Evolutionary conservation across 53 echinoderm and acorn worm genomes (phyloP), one percentile per base, ranked within the genome.

Genomic region (Actinopyga echinites): DNA sequence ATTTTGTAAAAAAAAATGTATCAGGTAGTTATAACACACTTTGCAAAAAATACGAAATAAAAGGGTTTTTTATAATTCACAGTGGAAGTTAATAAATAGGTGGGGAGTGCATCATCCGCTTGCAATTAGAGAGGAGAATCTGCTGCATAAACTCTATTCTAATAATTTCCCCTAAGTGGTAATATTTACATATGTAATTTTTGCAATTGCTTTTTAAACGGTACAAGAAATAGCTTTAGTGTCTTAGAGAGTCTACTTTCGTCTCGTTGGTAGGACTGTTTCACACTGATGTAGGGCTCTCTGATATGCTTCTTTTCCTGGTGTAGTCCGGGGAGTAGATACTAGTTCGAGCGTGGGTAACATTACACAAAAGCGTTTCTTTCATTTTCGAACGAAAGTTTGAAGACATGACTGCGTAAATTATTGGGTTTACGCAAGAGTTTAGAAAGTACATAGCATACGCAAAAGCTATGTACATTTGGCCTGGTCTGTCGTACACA

Each of bases 371-470:
- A 13, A 95, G 63, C 17, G 95, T 93, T 24, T 93, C 89, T 36
- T 77, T 87, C 95, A 95, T 95, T 21, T 88, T 91, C 59, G 82
- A 89, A 0, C 96, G 91, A 55, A 96, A 96, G 65, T 96, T 93
- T 33, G 93, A 91, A n/a, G 96, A 93, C 13, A 96, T 63, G 54
- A 96, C 85, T 36, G 96, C 96, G 56, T 96, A 96, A 4, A 96
- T 79, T 36, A 96, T 82, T 9, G 96, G 96, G 55, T 96, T 96
- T 31, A 96, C 78, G 63, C 93, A 93, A 71, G 93, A 93, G 66
- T 96, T 96, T 54, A 91, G 87, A 86, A 96, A 93, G 71, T 96
- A 96, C 21, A 87, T 83, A 17, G 87, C 79, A 52, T 86, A 86
- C 15, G 85, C 29, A 34, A 88, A 59, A 10, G 96, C 93, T 7